phyloP scores from a whole-genome alignment of 2,888 invertebrate species.

The Diadromus collaris region DNA sequence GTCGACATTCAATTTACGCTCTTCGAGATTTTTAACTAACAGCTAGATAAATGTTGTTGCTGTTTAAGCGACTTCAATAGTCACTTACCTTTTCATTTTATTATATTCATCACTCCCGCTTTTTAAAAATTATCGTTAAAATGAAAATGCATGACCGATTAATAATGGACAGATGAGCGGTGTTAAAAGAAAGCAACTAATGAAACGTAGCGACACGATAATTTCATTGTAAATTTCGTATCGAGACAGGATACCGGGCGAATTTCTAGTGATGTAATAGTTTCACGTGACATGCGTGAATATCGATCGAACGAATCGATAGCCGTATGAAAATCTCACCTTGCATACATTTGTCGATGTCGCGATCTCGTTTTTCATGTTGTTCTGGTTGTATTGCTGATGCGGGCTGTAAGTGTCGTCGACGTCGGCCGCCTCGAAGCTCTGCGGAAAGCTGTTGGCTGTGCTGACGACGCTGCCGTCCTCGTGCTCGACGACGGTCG shows the following conservation, averaged over 20 bases:
- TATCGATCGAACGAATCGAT: slow-evolving; percentile 16
- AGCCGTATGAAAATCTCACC: slow-evolving; percentile 77
- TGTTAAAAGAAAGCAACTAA: slow-evolving; percentile 39
- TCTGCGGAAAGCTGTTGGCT: slow-evolving; percentile 78
- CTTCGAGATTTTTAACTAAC: neutral
- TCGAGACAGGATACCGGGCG: slow-evolving; percentile 41
- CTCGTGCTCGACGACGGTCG: slow-evolving; percentile 85
- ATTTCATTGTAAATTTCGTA: neutral
- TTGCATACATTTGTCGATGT: slow-evolving; percentile 88
- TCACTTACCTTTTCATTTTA: slow-evolving; percentile 37
- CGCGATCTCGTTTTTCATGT: slow-evolving; percentile 81
- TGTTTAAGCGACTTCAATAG: slow-evolving; percentile 26
- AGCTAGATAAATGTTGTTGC: neutral
- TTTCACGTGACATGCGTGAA: slow-evolving; percentile 50
- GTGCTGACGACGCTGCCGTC: slow-evolving; percentile 81
- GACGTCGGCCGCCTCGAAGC: slow-evolving; percentile 80
- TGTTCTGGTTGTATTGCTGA: slow-evolving; percentile 81
- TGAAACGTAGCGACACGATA: slow-evolving; percentile 6
- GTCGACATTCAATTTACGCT: neutral
- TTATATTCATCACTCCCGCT: neutral
- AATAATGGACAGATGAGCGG: slow-evolving; percentile 10
- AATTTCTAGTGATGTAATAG: slow-evolving; percentile 75
- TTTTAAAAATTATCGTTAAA: neutral
- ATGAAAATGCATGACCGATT: slow-evolving; percentile 5
- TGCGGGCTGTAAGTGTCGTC: slow-evolving; percentile 82